phyloP scores from a whole-genome alignment of 2,888 invertebrate genomes.

The Mantis religiosa region DNA sequence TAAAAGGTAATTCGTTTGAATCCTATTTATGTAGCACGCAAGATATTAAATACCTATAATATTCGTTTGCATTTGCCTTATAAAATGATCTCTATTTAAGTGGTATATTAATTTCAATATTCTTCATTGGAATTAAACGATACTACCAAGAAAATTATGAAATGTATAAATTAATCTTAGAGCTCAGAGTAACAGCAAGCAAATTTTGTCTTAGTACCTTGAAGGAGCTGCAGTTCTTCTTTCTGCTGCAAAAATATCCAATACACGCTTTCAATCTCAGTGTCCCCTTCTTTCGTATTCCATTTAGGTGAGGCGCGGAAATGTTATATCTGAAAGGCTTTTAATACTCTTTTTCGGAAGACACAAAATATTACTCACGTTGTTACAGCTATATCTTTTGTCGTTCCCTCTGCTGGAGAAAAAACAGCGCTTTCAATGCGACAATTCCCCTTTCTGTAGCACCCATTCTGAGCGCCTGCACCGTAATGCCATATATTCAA shows the following conservation, averaged over 20 bases:
- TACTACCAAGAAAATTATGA: too few relatives aligned
- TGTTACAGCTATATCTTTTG: neutral
- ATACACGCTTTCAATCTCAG: neutral
- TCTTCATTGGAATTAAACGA: too few relatives aligned
- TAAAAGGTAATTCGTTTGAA: too few relatives aligned
- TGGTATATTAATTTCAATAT: too few relatives aligned
- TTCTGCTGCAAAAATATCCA: neutral
- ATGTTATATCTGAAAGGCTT: conserved; percentile 3
- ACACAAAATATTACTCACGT: conserved; percentile 5
- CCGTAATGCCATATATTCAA: neutral
- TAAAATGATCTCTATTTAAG: too few relatives aligned
- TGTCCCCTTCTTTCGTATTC: neutral
- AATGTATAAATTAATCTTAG: too few relatives aligned
- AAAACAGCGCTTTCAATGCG: neutral
- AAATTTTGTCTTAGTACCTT: too few relatives aligned
- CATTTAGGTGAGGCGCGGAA: neutral
- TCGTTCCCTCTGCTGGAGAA: neutral
- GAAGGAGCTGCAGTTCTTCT: neutral
- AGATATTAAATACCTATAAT: too few relatives aligned
- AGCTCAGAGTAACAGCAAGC: too few relatives aligned
- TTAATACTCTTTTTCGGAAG: conserved; percentile 1
- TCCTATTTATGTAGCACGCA: too few relatives aligned
- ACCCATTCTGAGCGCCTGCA: neutral
- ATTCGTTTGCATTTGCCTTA: too few relatives aligned
- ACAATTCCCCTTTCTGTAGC: neutral